Evolutionary conservation across 2,797 vertebrate species (phyloP), one percentile per base, ranked within the genome.

Genomic region (Zalophus californianus): DNA sequence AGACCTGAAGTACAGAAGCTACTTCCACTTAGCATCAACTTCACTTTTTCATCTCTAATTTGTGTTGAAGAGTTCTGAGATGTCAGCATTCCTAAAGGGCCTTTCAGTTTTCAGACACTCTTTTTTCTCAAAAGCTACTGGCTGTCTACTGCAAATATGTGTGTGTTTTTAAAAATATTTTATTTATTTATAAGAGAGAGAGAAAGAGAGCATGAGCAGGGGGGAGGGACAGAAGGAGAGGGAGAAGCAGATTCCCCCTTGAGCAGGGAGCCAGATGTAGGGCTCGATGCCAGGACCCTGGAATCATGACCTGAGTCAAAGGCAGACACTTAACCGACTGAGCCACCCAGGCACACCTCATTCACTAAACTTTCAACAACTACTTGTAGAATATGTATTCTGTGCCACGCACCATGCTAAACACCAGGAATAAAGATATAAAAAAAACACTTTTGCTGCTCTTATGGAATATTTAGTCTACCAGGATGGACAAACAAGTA

Each of bases 31-130:
- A 60, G 25, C 32, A 68, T 72, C 93, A 25, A 35, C 90, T 90
- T 91, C 54, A 88, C n/a, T 38, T 80, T 75, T 78, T 79, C 52
- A 64, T 90, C 29, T 86, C 78, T 79, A 86, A 87, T 90, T 68
- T 88, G 77, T 18, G 85, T 38, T 62, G 32, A 86, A 83, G 87
- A 50, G 18, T 86, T 92, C 70, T 92, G 58, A 92, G 73, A 62
- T 13, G 4, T 94, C 60, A 62, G 77, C 5, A 27, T 85, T 68
- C 32, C 83, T 64, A 15, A 23, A 86, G 90, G 50, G 13, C 16
- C 87, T 54, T 84, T 80, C 6, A 52, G 70, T 70, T 91, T 89
- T 58, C 38, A 95, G 56, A 75, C 32, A 48, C 1, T 70, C 10
- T 84, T 11, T 68, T 64, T 95, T 91, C 60, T 93, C 64, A 32